A percentile compares a stretch with the other conserved stretches of the same genome.
Conservation (phyloP, 2,888 invertebrate genomes). For the Caenorhabditis angaria region DNA sequence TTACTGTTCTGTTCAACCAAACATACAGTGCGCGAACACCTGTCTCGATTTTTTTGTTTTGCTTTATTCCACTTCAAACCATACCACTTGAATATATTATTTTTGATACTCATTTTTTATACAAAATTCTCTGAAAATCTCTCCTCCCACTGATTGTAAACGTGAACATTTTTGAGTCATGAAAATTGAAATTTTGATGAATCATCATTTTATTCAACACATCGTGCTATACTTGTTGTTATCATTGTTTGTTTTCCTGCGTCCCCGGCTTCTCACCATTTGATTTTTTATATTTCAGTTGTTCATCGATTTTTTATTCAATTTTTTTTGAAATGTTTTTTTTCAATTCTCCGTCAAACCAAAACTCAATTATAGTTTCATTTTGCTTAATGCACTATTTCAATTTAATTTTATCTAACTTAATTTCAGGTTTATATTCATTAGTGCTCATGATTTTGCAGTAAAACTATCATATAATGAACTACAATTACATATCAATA, state of each 20-base stretch:
- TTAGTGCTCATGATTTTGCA: neutral
- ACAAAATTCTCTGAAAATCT: neutral
- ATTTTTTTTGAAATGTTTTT: neutral
- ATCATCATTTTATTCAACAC: slow-evolving; percentile 2
- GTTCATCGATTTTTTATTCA: neutral
- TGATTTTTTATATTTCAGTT: neutral
- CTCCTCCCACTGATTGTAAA: neutral
- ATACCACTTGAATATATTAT: neutral
- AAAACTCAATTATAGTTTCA: neutral
- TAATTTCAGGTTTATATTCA: neutral
- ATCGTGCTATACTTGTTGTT: neutral
- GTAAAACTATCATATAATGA: neutral
- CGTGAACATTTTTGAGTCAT: neutral
- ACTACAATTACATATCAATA: slow-evolving; percentile 7
- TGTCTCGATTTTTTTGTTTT: neutral
- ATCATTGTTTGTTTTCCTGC: neutral
- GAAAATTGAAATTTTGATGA: neutral
- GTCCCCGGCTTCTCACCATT: neutral
- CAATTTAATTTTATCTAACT: too few species aligned
- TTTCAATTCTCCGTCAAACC: neutral
- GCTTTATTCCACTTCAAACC: neutral
- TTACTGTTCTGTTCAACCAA: neutral
- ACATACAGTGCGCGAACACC: slow-evolving; percentile 2
- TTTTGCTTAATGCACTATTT: neutral
- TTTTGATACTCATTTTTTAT: neutral